Evolutionary conservation across 2,888 invertebrate species (phyloP), one percentile per base, ranked within the genome.

Genomic region (Pimpla rufipes): DNA sequence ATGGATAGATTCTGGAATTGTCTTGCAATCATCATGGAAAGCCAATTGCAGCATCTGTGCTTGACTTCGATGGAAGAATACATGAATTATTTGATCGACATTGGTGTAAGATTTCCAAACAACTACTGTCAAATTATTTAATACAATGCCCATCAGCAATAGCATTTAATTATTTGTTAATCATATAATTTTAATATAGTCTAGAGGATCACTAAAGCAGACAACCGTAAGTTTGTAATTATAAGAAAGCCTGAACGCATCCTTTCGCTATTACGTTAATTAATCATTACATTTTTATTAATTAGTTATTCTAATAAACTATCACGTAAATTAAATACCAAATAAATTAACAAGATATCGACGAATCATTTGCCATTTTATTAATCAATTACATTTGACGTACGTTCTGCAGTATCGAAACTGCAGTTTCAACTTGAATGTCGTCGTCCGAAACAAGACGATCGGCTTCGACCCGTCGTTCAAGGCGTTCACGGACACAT

Each of bases 1-100:
- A 95, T 97, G 92, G 95, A 95, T 87, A 95, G 96, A 59, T 98
- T 98, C 93, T 98, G 97, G 92, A 97, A 98, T 92, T 97, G 97
- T 88, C 95, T 98, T 0, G 96, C 96, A 0, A 96, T 96, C 37
- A 94, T 98, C 52, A 98, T 98, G 98, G 97, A 98, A 0, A 96
- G 96, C 88, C 97, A 98, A 89, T 94, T 99, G 78, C 98, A 98
- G 92, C 95, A 96, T 23, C 93, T 98, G 42, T 97, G 97, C 87
- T 94, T 98, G 55, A 95, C 96, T 88, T 98, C 98, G 4, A 95
- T 98, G 89, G 94, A 95, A 67, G 96, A 97, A 85, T 98, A 96
- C 90, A 96, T 97, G 0, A 94, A 96, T 68, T 97, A 97, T 87
- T 95, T 98, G 45, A 94, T 96, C 86, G 97, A 97, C 90, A 96